These are phyloP conservation scores for Lerista edwardsae DNA, from an alignment of 2,797 vertebrate species.

Conservation along the genomic window DNA sequence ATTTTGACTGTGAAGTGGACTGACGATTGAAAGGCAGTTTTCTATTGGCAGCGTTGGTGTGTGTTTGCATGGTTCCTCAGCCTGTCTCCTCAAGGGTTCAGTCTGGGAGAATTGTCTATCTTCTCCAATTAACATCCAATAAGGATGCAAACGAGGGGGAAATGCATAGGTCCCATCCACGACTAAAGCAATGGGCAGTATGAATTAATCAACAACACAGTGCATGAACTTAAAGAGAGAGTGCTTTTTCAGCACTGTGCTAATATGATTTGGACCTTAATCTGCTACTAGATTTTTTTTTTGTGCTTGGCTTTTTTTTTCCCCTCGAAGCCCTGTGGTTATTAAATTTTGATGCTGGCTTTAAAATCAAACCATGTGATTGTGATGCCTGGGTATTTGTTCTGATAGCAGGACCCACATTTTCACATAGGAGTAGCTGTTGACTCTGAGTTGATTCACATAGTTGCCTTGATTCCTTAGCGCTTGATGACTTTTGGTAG, in stretches of 20 bases:
- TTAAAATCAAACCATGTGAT: neutral
- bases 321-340: too few species aligned
- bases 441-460: too few species aligned
- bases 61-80: too few species aligned
- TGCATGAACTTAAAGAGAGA: neutral
- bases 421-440: too few species aligned
- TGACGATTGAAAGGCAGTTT: neutral
- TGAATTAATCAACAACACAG: neutral
- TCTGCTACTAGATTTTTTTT: neutral
- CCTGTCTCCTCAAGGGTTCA: neutral
- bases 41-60: too few species aligned
- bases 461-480: too few species aligned
- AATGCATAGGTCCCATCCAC: neutral
- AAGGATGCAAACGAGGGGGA: neutral
- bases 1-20: neutral
- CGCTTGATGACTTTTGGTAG: too few species aligned
- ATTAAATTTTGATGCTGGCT: neutral
- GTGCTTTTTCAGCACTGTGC: neutral
- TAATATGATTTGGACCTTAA: neutral
- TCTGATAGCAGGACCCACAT: too few species aligned
- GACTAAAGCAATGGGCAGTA: neutral
- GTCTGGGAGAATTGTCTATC: neutral
- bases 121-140: neutral
- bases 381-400: neutral
- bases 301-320: neutral